A percentile compares a stretch with the other conserved stretches of the same genome.
Conservation (phyloP, 2,797 vertebrate genomes). For the Anomalospiza imberbis region DNA sequence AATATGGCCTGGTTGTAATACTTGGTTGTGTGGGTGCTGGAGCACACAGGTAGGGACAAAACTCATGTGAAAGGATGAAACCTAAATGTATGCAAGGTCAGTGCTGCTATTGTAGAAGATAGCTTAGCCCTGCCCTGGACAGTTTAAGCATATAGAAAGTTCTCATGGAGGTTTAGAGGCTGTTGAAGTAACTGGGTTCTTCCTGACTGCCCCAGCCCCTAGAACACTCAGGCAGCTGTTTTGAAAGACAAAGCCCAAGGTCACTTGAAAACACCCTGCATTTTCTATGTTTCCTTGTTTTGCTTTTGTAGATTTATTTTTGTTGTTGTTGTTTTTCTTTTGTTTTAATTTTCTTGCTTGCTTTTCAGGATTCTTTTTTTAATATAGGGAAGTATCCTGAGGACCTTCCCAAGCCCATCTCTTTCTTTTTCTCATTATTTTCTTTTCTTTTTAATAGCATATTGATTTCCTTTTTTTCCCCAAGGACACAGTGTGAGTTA, state of each 20-base stretch:
- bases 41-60: background rate
- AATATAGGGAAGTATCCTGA: constrained; percentile 17
- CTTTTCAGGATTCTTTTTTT: constrained; percentile 51
- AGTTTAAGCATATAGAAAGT: background rate
- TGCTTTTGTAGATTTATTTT: background rate
- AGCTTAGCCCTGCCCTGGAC: background rate
- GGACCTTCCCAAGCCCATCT: constrained; percentile 3
- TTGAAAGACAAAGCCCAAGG: background rate
- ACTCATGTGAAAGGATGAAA: background rate
- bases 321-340: background rate
- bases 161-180: background rate
- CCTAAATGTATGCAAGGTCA: background rate
- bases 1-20: background rate
- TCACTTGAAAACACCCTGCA: background rate
- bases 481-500: background rate
- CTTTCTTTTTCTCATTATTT: background rate
- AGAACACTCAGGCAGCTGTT: background rate
- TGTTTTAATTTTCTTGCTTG: background rate
- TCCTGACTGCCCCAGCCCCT: background rate
- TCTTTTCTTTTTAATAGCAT: constrained; percentile 17
- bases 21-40: background rate
- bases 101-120: background rate
- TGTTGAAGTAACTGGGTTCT: background rate
- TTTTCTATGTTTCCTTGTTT: background rate
- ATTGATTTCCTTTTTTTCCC: background rate